Evolutionary conservation across 2,113 vertebrate genomes (phyloP).

Genomic region (Cricetomys ansorgei): DNA sequence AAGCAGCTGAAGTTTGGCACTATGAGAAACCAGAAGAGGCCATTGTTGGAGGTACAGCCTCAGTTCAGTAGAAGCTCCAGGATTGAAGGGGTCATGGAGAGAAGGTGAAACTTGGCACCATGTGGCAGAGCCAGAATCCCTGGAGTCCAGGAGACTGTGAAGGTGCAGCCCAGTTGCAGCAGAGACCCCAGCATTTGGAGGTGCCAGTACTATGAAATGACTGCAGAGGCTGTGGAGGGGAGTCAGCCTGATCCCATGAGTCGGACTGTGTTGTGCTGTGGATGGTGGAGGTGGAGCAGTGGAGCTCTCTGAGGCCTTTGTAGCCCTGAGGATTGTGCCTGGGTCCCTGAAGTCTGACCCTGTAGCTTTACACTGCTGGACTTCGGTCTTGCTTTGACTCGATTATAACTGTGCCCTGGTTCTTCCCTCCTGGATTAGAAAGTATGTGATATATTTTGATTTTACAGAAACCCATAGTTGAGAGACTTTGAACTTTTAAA

Average conservation of each 20-base stretch:
- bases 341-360: background rate
- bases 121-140: background rate
- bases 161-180: background rate
- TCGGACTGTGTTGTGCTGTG: background rate
- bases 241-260: background rate
- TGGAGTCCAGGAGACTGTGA: background rate
- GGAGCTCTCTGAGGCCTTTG: background rate
- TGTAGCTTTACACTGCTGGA: background rate
- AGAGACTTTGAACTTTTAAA: background rate
- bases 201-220: background rate
- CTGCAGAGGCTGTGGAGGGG: background rate
- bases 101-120: background rate
- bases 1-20: background rate
- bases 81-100: background rate
- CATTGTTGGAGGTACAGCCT: background rate
- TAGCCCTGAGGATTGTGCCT: background rate
- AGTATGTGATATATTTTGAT: background rate
- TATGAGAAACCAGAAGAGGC: background rate
- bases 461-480: background rate
- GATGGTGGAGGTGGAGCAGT: background rate
- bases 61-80: background rate
- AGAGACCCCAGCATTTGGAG: background rate
- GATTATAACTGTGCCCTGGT: background rate
- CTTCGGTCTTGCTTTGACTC: background rate
- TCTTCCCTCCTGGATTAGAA: background rate